These are phyloP conservation scores for Planococcus citri DNA, from an alignment of 1,140 invertebrate species.

Conservation along the genomic window DNA sequence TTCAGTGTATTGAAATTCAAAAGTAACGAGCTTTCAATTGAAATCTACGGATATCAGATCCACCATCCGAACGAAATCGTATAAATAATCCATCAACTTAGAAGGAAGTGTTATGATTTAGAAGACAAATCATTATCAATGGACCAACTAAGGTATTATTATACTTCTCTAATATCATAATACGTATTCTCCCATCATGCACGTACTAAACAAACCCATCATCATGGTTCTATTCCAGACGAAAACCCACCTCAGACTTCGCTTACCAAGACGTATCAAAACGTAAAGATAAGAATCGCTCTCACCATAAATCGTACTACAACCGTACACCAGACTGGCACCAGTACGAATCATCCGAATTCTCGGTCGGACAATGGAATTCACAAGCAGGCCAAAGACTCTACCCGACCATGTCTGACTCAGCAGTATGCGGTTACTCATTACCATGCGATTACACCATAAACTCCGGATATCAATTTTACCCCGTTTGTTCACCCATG, in stretches of 20 bases:
- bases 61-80: too few relatives aligned
- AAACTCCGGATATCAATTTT: conserved; percentile 39
- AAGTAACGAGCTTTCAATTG: too few relatives aligned
- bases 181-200: neutral
- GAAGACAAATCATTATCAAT: neutral
- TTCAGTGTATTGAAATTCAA: too few relatives aligned
- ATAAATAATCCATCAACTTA: too few relatives aligned
- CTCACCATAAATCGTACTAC: neutral
- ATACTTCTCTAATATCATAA: neutral
- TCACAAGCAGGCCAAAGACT: conserved; percentile 35
- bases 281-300: neutral
- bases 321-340: neutral
- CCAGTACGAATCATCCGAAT: conserved; percentile 20
- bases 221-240: neutral
- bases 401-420: conserved; percentile 39
- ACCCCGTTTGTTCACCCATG: conserved; percentile 29
- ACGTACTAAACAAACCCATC: neutral
- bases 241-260: neutral
- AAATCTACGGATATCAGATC: too few relatives aligned
- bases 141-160: neutral
- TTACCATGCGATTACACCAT: conserved; percentile 35
- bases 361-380: conserved; percentile 21
- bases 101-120: too few relatives aligned
- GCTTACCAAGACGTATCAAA: neutral
- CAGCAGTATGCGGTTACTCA: conserved; percentile 39